phyloP scores from a whole-genome alignment of 1,140 invertebrate genomes.

The Cephus cinctus region DNA sequence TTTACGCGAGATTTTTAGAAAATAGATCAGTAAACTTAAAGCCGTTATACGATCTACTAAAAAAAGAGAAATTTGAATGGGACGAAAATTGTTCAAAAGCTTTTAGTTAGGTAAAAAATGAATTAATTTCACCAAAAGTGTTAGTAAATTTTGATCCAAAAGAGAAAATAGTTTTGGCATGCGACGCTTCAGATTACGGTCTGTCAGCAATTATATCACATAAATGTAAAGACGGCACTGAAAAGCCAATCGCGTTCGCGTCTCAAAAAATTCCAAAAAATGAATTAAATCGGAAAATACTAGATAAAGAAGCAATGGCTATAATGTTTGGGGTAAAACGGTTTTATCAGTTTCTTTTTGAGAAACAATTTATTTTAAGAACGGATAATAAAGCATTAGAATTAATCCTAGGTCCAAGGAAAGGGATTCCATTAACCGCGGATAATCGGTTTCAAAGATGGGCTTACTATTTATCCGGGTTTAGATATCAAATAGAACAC shows the following conservation, averaged over 20 bases:
- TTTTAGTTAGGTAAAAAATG: constrained; percentile 22
- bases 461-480: not conserved
- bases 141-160: constrained; percentile 39
- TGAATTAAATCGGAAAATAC: not conserved
- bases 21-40: not conserved
- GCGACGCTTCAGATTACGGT: constrained; percentile 41
- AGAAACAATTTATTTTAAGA: not conserved
- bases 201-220: constrained; percentile 42
- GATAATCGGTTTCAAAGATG: not conserved
- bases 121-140: constrained; percentile 22
- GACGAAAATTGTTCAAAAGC: constrained; percentile 1
- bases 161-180: constrained; percentile 29
- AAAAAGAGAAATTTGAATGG: too few relatives aligned
- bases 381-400: not conserved
- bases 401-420: too few relatives aligned
- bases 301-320: not conserved
- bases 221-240: constrained; percentile 19
- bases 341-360: not conserved
- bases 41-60: constrained; percentile 4
- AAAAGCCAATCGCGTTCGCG: constrained; percentile 37
- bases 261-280: constrained; percentile 30
- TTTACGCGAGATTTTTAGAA: not conserved
- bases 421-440: not conserved
- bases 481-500: not conserved
- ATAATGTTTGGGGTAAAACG: not conserved